Evolutionary conservation across 2,113 vertebrate species (phyloP), one percentile per base, ranked within the genome.

Genomic region (Glaucomys volans): DNA sequence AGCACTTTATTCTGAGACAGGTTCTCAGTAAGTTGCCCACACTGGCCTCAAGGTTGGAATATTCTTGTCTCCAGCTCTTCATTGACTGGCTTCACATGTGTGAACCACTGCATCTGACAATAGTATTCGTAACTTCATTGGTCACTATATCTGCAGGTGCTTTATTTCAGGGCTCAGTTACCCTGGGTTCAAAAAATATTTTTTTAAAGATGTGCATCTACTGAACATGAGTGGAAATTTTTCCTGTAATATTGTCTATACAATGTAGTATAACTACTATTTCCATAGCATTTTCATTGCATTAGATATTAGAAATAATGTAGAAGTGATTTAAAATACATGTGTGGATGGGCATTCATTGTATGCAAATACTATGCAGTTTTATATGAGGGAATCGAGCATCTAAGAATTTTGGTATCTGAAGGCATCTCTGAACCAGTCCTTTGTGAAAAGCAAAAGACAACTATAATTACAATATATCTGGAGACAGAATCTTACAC

Each of bases 361-460:
- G 62, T 35, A 42, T 82, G 44, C 0, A 66, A 8, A 75, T n/a
- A 9, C 8, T 66, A 28, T 66, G 1, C 5, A 2, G 71, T 22
- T 47, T 47, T 42, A 64, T 5, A 75, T 44, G 28, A 66, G 7
- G n/a, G 1, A 37, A 52, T 24, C 42, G 18, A 35, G 10, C 35
- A 42, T 22, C 20, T 2, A 77, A 40, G 5, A 4, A 32, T 17
- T 80, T 40, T 1, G 18, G 4, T 24, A 57, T 67, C 22, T 28
- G 4, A 8, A 7, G 62, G 18, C 1, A 1, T 10, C 4, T 7
- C 7, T 54, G 28, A 0, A n/a, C 0, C 30, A 32, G 4, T n/a
- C 11, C 32, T 35, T 26, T n/a, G 16, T 44, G 14, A 11, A 75
- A 26, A 76, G 2, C 22, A 37, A 4, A 4, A 11, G 22, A 40